A percentile compares a stretch with the other conserved stretches of the same genome.
Evolutionary conservation across 2,797 vertebrate species (phyloP).

Genomic region (Xenops minutus): DNA sequence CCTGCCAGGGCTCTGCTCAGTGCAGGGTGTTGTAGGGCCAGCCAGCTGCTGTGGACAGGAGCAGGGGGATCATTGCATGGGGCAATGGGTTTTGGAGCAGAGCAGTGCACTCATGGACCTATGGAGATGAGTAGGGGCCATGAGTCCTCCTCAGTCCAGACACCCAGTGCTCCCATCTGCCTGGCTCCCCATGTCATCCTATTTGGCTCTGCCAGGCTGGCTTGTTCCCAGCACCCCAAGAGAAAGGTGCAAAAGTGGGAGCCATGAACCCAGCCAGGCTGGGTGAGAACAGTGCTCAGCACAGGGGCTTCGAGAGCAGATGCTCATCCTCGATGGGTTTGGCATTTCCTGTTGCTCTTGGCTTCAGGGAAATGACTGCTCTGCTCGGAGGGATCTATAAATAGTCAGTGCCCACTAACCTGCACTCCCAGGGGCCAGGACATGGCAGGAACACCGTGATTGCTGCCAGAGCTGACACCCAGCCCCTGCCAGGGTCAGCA

Average conservation of each 20-base stretch:
- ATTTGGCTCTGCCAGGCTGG: background rate
- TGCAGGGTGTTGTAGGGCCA: background rate
- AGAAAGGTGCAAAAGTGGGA: background rate
- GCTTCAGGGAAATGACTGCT: conserved; percentile 19
- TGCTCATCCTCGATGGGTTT: background rate
- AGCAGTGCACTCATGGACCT: background rate
- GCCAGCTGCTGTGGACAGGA: fast-evolving
- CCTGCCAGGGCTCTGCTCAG: background rate
- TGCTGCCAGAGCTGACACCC: background rate
- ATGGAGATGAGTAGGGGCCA: background rate
- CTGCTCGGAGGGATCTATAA: conserved; percentile 1
- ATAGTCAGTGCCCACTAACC: conserved; percentile 12
- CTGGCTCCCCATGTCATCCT: background rate
- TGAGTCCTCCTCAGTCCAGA: fast-evolving
- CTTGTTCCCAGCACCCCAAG: background rate
- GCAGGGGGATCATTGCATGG: background rate
- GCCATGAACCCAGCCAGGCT: background rate
- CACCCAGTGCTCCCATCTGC: fast-evolving
- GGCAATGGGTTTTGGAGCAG: background rate
- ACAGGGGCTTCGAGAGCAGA: background rate
- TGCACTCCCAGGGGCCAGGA: background rate
- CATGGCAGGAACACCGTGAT: background rate
- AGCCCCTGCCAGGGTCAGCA: background rate
- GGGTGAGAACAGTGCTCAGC: background rate
- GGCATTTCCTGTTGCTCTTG: conserved; percentile 8